Evolutionary conservation across 1,140 invertebrate genomes (phyloP).

Genomic region (Stegodyphus dumicola): DNA sequence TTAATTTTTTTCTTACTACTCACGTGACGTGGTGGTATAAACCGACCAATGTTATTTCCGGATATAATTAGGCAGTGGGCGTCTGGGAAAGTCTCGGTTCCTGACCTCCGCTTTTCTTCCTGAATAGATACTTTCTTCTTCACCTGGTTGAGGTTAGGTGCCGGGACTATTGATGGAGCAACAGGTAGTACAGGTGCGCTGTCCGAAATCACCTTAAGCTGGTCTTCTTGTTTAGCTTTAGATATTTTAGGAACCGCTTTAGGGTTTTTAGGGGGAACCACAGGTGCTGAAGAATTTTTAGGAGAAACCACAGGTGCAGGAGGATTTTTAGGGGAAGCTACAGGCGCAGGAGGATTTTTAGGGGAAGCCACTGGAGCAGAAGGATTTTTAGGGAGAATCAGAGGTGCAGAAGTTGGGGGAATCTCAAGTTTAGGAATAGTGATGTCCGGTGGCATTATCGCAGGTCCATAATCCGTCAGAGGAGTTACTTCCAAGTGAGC

Average conservation of each 20-base stretch:
- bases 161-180: neutral
- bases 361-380: neutral
- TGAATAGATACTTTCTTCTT: conserved; percentile 57
- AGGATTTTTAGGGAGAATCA: neutral
- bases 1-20: conserved; percentile 36
- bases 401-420: neutral
- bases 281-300: neutral
- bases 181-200: conserved; percentile 1
- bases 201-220: neutral
- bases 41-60: conserved; percentile 53
- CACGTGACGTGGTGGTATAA: conserved; percentile 51
- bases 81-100: conserved; percentile 25
- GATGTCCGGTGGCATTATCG: neutral
- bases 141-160: neutral
- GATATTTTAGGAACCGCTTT: conserved; percentile 1
- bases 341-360: neutral
- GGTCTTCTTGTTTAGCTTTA: conserved; percentile 9
- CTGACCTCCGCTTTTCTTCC: conserved; percentile 50
- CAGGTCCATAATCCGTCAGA: neutral
- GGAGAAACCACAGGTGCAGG: neutral
- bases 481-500: conserved; percentile 16
- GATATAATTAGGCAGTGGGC: conserved; percentile 51
- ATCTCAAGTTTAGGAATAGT: neutral
- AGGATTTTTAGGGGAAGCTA: neutral
- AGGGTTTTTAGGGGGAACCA: neutral